A percentile compares a stretch with the other conserved stretches of the same genome.
These are phyloP conservation scores for Ormia ochracea DNA, from an alignment of 2,888 invertebrate species.

Conservation along the genomic window DNA sequence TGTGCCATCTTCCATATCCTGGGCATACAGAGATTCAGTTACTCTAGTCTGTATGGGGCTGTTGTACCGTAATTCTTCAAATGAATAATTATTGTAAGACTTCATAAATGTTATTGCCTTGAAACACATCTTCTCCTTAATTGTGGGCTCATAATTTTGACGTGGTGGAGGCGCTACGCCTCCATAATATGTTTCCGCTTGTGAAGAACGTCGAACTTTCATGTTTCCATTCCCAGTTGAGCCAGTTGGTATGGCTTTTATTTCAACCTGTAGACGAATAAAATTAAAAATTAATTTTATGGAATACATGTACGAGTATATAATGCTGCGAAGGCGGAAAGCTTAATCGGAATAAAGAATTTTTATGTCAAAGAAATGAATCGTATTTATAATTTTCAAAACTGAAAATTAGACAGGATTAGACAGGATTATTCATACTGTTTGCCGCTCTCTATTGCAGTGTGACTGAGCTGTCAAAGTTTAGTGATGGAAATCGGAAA, in stretches of 20 bases:
- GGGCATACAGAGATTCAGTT: constrained; percentile 74
- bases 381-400: too few species aligned
- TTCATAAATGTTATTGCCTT: constrained; percentile 97
- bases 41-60: constrained; percentile 77
- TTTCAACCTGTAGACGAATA: constrained; percentile 70
- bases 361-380: too few species aligned
- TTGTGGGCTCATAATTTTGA: constrained; percentile 86
- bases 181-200: constrained; percentile 68
- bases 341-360: too few species aligned
- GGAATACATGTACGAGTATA: too few species aligned
- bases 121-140: constrained; percentile 94
- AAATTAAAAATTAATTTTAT: not conserved
- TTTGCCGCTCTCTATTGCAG: too few species aligned
- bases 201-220: constrained; percentile 73
- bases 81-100: constrained; percentile 93
- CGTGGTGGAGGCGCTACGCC: constrained; percentile 75
- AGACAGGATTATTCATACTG: too few species aligned
- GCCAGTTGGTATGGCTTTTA: constrained; percentile 76
- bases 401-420: too few species aligned
- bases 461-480: too few species aligned
- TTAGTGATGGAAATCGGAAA: too few species aligned
- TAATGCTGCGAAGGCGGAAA: too few species aligned
- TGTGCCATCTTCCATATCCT: constrained; percentile 78
- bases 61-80: constrained; percentile 91
- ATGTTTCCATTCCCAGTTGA: constrained; percentile 71